These are phyloP conservation scores for Galemys pyrenaicus DNA, from an alignment of 2,113 vertebrate species.

Conservation along the genomic window DNA sequence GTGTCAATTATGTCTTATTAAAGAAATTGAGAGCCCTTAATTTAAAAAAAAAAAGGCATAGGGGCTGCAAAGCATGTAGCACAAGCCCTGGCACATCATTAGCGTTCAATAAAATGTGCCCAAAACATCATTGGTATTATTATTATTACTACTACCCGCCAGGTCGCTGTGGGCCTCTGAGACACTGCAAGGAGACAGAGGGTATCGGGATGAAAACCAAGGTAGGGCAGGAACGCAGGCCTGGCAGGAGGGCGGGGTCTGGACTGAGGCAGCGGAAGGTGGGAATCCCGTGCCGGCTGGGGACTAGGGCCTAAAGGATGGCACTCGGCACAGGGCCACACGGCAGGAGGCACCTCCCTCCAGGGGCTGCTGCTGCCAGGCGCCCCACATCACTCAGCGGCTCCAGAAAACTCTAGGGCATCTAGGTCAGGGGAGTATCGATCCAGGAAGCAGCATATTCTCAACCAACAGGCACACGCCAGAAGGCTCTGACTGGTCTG, in stretches of 20 bases:
- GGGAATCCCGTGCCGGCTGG: background rate
- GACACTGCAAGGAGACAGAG: background rate
- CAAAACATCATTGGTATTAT: background rate
- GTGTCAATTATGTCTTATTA: too few relatives aligned
- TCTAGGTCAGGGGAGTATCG: background rate
- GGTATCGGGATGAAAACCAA: background rate
- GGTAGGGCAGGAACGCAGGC: background rate
- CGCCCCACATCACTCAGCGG: background rate
- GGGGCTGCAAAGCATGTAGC: background rate
- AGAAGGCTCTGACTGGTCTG: background rate
- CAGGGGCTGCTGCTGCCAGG: background rate
- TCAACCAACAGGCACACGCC: rapidly evolving
- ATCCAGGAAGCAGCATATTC: background rate
- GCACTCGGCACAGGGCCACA: background rate
- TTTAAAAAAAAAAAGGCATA: too few relatives aligned
- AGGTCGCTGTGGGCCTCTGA: background rate
- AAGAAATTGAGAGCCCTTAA: too few relatives aligned
- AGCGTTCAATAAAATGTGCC: background rate
- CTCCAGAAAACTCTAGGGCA: background rate
- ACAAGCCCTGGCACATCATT: too few relatives aligned
- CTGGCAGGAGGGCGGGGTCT: background rate
- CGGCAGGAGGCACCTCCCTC: background rate
- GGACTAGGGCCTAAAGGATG: background rate
- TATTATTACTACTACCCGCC: background rate
- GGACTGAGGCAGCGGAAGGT: background rate